Evolutionary conservation across 2,113 vertebrate genomes (phyloP), one percentile per base, ranked within the genome.

Genomic region (Toxotes chatareus): DNA sequence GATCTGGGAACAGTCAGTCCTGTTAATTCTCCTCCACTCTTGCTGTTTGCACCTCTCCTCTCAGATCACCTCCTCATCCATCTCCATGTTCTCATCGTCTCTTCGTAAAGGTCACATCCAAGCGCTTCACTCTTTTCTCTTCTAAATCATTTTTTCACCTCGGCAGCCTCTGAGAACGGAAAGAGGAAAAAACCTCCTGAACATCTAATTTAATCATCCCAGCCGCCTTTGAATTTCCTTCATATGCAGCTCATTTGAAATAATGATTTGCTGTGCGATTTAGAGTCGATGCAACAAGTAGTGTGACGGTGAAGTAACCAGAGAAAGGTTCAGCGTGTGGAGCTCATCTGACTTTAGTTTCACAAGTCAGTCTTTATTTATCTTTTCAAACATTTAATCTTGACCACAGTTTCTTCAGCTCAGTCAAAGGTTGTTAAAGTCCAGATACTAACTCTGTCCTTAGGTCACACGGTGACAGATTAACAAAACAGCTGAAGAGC

Each of bases 101-200:
- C 61, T 59, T 11, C 38, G 13, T 36, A 84, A 84, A 84, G 70
- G 57, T 79, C 76, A 79, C 70, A 38, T 49, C 63, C 65, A 42
- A 14, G 61, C 56, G 21, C 46, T 73, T 67, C 68, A 38, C 36
- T 61, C 32, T 19, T 11, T 49, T 34, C 38, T 40, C 38, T 9
- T 40, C 53, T 65, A 51, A 40, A 23, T 53, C 4, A 61, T 59
- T 72, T 63, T 38, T 34, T 42, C 44, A 27, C 55, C 14, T 46
- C 6, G 4, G 19, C 31, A 13, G 3, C 44, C 13, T 55, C 36
- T 63, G 56, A 60, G 13, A 51, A 59, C 1, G 1, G 14, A 67
- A 19, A 12, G 27, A 47, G 16, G 11, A 14, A n/a, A 42, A 31
- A 2, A 9, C 7, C 36, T 44, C 13, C 47, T 32, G 44, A 62